Base-by-base conservation (phyloP, 2,888 invertebrate genomes). In the Ophion slaviceki region DNA sequence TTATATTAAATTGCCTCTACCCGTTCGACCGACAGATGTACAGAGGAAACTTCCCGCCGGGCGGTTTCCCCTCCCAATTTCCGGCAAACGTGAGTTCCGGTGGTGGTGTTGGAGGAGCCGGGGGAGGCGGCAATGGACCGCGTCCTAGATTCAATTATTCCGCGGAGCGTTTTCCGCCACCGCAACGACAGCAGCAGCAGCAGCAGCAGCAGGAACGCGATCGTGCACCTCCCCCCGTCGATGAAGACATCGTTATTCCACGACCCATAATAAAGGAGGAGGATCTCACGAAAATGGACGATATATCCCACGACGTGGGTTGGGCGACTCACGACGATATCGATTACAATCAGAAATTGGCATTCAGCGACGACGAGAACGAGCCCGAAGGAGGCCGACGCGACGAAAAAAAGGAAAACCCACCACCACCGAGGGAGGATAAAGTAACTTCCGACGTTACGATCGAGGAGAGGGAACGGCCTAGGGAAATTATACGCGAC, bases 321-420 rank as follows among this genome's bases (percentile, higher is more conserved):
- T 99, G 99, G 99, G 97, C 98, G 83, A 97, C 97, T 89, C 97
- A 98, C 91, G 98, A 98, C 92, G 98, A 98, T 93, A 98, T 99
- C 92, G 98, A 99, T 94, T 99, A 98, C 93, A 98, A 98, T 95
- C 98, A 98, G 95, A 98, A 98, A 94, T 94, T 99, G 92, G 97
- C 97, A 89, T 99, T 99, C 94, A 98, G 98, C 92, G 99, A 99
- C 94, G 98, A 98, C 91, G 99, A 99, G 94, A 93, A 93, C n/a
- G 93, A 93, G 24, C 87, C 91, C 75, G 94, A 94, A 89, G 90
- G 88, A 71, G 85, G 77, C 85, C 90, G 88, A 91, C 90, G 87
- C 91, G 82, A 87, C 91, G 84, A 90, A 17, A 93, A 89, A 81
- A 91, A 91, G 71, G 89, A 90, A n/a, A 87, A 85, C 45, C 82